A percentile compares a stretch with the other conserved stretches of the same genome.
Evolutionary conservation across 2,113 vertebrate species (phyloP).

Genomic region (Bungarus multicinctus): DNA sequence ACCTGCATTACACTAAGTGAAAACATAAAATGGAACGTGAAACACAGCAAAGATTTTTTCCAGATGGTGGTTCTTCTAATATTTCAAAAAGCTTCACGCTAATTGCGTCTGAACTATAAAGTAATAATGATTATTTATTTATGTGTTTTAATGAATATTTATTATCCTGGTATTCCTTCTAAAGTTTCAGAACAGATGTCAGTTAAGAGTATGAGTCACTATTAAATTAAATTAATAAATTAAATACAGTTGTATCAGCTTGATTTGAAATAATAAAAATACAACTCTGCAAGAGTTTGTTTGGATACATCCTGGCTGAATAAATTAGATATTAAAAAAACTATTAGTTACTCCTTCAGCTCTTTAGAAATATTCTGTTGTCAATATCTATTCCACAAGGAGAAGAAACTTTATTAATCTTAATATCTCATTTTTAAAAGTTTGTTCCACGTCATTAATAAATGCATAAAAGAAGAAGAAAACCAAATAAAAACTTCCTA

Average conservation of each 20-base stretch:
- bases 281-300: background rate
- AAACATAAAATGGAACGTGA: background rate
- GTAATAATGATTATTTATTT: background rate
- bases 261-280: background rate
- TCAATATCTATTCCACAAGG: background rate
- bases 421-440: background rate
- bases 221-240: background rate
- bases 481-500: background rate
- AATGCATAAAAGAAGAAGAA: background rate
- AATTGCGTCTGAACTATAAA: background rate
- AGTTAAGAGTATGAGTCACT: background rate
- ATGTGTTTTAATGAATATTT: slow-evolving; percentile 6
- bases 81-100: background rate
- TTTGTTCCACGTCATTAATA: background rate
- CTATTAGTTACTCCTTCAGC: background rate
- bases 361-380: background rate
- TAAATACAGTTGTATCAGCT: background rate
- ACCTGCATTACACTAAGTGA: background rate
- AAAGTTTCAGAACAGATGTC: background rate
- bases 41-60: background rate
- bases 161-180: background rate
- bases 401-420: background rate
- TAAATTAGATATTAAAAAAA: background rate
- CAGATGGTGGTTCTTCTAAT: background rate
- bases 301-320: background rate